Base-by-base conservation (phyloP, 2,888 invertebrate genomes). In the Xestobium rufovillosum region DNA sequence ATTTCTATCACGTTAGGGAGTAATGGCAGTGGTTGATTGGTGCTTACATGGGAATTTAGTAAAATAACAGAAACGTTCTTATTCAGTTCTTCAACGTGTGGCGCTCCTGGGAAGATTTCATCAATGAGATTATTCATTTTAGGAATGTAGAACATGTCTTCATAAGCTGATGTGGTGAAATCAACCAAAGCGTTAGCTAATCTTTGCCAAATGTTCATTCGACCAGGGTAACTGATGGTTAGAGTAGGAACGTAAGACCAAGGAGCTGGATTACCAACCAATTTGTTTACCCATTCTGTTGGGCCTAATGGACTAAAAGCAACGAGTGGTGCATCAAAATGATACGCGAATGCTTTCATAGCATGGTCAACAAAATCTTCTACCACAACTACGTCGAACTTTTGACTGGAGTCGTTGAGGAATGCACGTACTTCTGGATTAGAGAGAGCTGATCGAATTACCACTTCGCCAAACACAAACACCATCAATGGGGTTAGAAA, bases 1-100 rank as follows among this genome's bases (percentile, higher is more conserved):
- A 77, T 66, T 49, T 75, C 72, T 3, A 75, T 60, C 39, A 73
- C 61, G 50, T 72, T 74, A 0, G 76, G 76, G 4, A 73, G 62
- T 14, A 69, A 63, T 0, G 77, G 74, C 3, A 63, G 55, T 1
- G 73, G 64, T 3, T 60, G 49, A 36, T 70, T 68, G 31, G 70
- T 66, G 52, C 71, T 72, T 30, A 68, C 68, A 51, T 76, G 75
- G 1, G 60, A 55, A 26, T 57, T 55, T 6, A 57, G 14, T 1
- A 63, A 41, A 13, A 61, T 45, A 28, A 63, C 29, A 2, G 59
- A 58, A 8, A 46, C 45, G 17, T 59, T 59, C 33, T 57, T 53
- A 11, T 54, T 31, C 3, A 59, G 36, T 14, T 53, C 48, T 2
- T 41, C 31, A 1, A 57, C 36, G 26, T 49, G 36, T 2, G 55